phyloP scores from a whole-genome alignment of 2,888 invertebrate genomes.

The Andricus curvator region DNA sequence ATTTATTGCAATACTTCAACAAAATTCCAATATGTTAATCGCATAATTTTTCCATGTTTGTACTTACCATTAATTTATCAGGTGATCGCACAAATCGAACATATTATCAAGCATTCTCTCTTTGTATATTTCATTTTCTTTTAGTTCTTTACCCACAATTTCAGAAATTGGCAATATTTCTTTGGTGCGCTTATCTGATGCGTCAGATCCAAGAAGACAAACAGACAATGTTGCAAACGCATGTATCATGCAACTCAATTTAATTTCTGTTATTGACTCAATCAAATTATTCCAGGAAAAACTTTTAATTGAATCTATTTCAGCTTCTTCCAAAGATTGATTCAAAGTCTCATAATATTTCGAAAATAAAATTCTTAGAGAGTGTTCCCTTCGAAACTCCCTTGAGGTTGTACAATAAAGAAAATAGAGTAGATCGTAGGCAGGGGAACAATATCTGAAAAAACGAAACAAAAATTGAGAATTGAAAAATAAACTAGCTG shows the following conservation, averaged over 20 bases:
- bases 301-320: not conserved
- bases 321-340: not conserved
- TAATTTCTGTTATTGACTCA: not conserved
- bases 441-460: conserved; percentile 11
- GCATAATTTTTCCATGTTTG: not conserved
- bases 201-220: not conserved
- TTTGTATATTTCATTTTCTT: not conserved
- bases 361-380: not conserved
- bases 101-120: conserved; percentile 3
- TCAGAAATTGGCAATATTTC: not conserved
- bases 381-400: not conserved
- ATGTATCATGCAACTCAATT: not conserved
- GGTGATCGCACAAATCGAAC: not conserved
- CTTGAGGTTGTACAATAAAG: not conserved
- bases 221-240: not conserved
- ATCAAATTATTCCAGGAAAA: not conserved
- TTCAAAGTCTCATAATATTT: not conserved
- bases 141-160: not conserved
- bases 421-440: not conserved
- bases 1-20: no score
- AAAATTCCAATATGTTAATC: not conserved
- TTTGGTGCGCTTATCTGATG: not conserved
- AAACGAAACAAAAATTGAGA: not conserved
- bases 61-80: not conserved
- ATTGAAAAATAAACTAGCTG: no score